These are phyloP conservation scores for Ormyrus rosae DNA, from an alignment of 2,888 invertebrate species.

Conservation along the genomic window DNA sequence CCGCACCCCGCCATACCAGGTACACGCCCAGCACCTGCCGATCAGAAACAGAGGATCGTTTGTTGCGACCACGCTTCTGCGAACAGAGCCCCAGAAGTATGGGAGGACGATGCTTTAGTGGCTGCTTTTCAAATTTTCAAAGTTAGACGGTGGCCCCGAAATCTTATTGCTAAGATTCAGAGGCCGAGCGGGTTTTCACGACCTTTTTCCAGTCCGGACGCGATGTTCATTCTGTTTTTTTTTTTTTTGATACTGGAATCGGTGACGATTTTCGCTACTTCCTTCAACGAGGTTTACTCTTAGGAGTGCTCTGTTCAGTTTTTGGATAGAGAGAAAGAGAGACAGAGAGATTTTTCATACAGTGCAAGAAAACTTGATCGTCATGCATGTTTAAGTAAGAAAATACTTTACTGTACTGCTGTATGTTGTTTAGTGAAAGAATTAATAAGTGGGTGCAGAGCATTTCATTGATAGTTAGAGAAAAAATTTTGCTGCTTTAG, in stretches of 20 bases:
- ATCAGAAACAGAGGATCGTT: constrained; percentile 55
- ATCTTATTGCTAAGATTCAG: too few relatives aligned
- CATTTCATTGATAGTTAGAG: neutral
- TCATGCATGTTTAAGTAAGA: constrained; percentile 21
- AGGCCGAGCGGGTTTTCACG: neutral
- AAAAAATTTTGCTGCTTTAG: too few relatives aligned
- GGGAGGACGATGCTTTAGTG: neutral
- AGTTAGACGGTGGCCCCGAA: too few relatives aligned
- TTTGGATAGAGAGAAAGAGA: neutral
- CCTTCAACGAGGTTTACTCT: too few relatives aligned
- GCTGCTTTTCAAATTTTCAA: too few relatives aligned
- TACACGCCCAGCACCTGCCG: constrained; percentile 82
- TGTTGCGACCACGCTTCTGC: constrained; percentile 55
- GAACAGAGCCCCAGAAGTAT: constrained; percentile 44
- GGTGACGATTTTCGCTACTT: too few relatives aligned
- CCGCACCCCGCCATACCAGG: constrained; percentile 86
- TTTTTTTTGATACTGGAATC: too few relatives aligned
- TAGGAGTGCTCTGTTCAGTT: neutral
- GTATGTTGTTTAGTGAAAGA: neutral
- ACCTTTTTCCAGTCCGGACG: constrained; percentile 33
- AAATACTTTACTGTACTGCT: neutral
- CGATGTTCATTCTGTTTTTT: too few relatives aligned
- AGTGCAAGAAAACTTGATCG: constrained; percentile 7
- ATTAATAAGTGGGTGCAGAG: neutral
- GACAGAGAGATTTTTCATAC: constrained; percentile 16